Conservation (phyloP, 1,140 invertebrate species). For the Anagrus nilaparvatae region DNA sequence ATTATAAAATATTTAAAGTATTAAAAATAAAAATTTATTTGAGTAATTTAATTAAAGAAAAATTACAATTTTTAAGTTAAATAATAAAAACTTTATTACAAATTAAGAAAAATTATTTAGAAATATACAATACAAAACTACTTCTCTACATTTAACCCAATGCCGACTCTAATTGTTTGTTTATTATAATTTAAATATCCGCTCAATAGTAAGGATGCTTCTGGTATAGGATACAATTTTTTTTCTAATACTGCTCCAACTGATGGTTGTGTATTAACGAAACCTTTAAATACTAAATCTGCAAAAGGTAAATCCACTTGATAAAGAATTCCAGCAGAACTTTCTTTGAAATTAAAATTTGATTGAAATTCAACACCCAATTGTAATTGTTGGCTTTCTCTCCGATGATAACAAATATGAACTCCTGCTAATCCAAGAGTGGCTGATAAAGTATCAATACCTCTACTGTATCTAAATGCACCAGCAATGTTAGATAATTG, state of each 20-base stretch:
- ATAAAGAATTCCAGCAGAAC: slow-evolving; percentile 60
- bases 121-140: too few species aligned
- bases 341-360: slow-evolving; percentile 52
- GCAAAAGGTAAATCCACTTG: slow-evolving; percentile 64
- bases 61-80: too few species aligned
- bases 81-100: too few species aligned
- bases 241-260: slow-evolving; percentile 65
- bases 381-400: slow-evolving; percentile 56
- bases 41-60: too few species aligned
- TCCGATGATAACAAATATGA: slow-evolving; percentile 63
- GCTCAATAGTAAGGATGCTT: slow-evolving; percentile 58
- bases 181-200: slow-evolving; percentile 61
- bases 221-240: slow-evolving; percentile 55
- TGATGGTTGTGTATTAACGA: slow-evolving; percentile 62
- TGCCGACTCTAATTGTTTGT: slow-evolving; percentile 48
- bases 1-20: too few species aligned
- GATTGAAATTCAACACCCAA: slow-evolving; percentile 51
- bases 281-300: slow-evolving; percentile 58
- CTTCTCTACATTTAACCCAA: slow-evolving; percentile 50
- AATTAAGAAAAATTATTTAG: too few species aligned
- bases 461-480: slow-evolving; percentile 57
- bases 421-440: slow-evolving; percentile 57
- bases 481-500: slow-evolving; percentile 53
- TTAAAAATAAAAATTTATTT: too few species aligned
- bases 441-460: slow-evolving; percentile 49